phyloP scores from a whole-genome alignment of 2,113 vertebrate genomes.

The Ia io region DNA sequence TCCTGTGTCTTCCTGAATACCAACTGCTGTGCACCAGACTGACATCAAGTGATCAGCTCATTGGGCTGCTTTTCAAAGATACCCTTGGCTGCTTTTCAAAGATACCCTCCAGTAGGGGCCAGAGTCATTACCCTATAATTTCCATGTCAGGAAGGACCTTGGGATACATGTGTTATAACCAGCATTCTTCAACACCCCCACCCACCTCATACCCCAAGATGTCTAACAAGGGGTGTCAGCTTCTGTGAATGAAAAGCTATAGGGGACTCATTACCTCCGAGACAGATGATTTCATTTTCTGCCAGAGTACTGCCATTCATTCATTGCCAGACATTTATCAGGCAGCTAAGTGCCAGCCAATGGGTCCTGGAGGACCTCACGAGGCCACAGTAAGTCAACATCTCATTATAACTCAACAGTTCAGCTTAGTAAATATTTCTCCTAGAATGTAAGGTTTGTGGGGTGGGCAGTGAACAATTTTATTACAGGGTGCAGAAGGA shows the following conservation, averaged over 20 bases:
- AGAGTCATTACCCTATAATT: background rate
- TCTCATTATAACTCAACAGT: background rate
- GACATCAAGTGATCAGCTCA: background rate
- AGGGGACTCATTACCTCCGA: background rate
- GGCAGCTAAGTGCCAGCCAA: background rate
- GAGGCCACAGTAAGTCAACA: background rate
- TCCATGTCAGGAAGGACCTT: background rate
- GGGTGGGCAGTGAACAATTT: background rate
- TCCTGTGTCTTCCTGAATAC: slow-evolving; percentile 23
- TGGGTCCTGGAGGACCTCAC: background rate
- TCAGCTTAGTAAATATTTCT: background rate
- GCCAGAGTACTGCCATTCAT: background rate
- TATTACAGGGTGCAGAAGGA: background rate
- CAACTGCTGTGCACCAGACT: background rate
- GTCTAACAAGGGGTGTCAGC: background rate
- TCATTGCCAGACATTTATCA: background rate
- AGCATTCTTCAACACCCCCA: background rate
- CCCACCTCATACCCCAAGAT: background rate
- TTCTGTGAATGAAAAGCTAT: background rate
- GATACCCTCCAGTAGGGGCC: background rate
- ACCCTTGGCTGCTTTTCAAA: background rate
- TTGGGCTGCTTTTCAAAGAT: too few relatives aligned
- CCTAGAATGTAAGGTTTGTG: background rate
- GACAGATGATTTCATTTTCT: background rate
- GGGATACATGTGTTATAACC: background rate